phyloP scores from a whole-genome alignment of 2,113 vertebrate genomes.

The Climacteris rufus region DNA sequence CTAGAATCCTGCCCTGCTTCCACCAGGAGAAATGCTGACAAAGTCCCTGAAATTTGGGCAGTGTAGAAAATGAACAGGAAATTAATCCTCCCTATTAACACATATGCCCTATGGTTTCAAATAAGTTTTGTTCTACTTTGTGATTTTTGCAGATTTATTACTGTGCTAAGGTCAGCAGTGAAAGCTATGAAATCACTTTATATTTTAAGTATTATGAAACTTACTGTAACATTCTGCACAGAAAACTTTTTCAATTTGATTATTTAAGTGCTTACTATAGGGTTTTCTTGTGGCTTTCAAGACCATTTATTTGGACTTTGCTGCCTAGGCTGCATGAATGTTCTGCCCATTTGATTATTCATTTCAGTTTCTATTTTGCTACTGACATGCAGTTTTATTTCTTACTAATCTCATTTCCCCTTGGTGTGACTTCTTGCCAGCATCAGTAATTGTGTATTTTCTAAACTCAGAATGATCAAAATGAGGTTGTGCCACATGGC shows the following conservation, averaged over 20 bases:
- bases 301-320: background rate
- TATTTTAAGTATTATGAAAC: background rate
- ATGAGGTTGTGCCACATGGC: background rate
- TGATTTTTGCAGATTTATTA: background rate
- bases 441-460: constrained; percentile 21
- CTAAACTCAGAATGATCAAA: constrained; percentile 7
- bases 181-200: background rate
- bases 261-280: background rate
- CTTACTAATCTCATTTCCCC: constrained; percentile 16
- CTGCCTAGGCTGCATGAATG: background rate
- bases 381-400: background rate
- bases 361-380: constrained; percentile 21
- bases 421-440: constrained; percentile 10
- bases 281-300: background rate
- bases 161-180: background rate
- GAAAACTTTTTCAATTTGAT: background rate
- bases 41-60: background rate
- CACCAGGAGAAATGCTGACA: background rate
- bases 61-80: background rate
- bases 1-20: background rate
- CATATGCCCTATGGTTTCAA: background rate
- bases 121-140: background rate
- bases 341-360: background rate
- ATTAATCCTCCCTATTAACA: background rate
- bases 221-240: background rate